phyloP scores from a whole-genome alignment of 2,113 vertebrate genomes.

The Acrocephalus arundinaceus region DNA sequence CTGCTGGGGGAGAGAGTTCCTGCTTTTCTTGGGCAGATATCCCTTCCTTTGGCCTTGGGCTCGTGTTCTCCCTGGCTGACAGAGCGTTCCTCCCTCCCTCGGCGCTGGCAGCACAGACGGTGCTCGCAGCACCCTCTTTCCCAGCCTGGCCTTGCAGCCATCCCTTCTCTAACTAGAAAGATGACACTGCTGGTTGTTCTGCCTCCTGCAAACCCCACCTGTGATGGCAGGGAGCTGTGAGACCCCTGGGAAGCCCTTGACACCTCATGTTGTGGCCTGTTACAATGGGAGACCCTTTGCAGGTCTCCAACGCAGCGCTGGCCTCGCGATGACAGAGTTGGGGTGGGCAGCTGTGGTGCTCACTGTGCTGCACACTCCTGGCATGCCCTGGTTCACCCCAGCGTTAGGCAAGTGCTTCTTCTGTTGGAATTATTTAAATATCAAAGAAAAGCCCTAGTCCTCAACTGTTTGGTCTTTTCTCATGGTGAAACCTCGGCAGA shows the following conservation, averaged over 20 bases:
- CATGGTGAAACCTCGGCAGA: neutral
- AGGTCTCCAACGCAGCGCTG: rapidly evolving
- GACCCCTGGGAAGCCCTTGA: neutral
- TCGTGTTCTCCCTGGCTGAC: neutral
- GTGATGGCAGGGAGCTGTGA: neutral
- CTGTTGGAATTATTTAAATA: neutral
- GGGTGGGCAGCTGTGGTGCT: neutral
- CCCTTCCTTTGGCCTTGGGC: neutral
- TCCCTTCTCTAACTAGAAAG: neutral
- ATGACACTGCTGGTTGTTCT: neutral
- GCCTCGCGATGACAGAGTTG: rapidly evolving
- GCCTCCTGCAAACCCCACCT: neutral
- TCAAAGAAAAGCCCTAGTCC: neutral
- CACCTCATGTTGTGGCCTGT: rapidly evolving
- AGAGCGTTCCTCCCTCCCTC: neutral
- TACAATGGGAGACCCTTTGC: rapidly evolving
- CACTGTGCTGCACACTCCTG: neutral
- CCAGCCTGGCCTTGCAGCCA: neutral
- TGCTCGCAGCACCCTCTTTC: neutral
- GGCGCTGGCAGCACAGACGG: neutral
- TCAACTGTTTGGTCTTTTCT: neutral
- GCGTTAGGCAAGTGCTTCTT: neutral
- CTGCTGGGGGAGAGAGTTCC: neutral
- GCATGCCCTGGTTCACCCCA: neutral
- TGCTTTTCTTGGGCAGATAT: neutral